phyloP scores from a whole-genome alignment of 2,113 vertebrate genomes.

The Hiodon tergisus region DNA sequence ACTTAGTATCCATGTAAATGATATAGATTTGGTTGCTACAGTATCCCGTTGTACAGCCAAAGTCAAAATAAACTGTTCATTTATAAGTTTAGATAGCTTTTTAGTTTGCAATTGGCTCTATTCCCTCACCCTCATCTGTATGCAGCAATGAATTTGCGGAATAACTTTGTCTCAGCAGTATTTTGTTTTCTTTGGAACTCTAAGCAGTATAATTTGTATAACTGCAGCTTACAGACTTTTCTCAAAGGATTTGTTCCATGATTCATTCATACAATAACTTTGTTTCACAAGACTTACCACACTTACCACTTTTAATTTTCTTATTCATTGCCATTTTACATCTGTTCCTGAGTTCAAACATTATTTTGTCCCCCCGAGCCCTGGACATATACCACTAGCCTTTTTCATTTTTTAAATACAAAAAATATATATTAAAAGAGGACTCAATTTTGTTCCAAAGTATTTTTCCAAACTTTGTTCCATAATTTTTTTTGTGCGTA shows the following conservation, averaged over 20 bases:
- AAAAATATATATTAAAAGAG: constrained; percentile 35
- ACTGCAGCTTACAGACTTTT: neutral
- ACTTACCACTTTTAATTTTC: neutral
- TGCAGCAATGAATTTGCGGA: constrained; percentile 11
- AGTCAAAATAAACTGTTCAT: constrained; percentile 25
- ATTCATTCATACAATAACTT: constrained; percentile 13
- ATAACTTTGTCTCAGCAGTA: constrained; percentile 13
- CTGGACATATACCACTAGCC: constrained; percentile 10
- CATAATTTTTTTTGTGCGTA: constrained; percentile 30
- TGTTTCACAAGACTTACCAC: constrained; percentile 11
- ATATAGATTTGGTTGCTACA: too few species aligned
- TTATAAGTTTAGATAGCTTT: constrained; percentile 17
- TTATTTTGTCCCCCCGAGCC: neutral
- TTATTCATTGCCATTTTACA: too few species aligned
- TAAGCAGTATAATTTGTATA: constrained; percentile 23
- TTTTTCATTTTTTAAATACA: constrained; percentile 29
- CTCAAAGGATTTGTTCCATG: constrained; percentile 20
- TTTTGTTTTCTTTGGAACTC: constrained; percentile 31
- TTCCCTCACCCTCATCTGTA: constrained; percentile 16
- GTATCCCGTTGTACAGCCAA: too few species aligned
- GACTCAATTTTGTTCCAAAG: constrained; percentile 35
- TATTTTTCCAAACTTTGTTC: constrained; percentile 35
- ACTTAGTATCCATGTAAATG: too few species aligned
- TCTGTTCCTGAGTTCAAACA: neutral
- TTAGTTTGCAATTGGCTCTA: constrained; percentile 14